These are phyloP conservation scores for Aporrectodea caliginosa DNA, from an alignment of 1,140 invertebrate genomes.

Conservation along the genomic window DNA sequence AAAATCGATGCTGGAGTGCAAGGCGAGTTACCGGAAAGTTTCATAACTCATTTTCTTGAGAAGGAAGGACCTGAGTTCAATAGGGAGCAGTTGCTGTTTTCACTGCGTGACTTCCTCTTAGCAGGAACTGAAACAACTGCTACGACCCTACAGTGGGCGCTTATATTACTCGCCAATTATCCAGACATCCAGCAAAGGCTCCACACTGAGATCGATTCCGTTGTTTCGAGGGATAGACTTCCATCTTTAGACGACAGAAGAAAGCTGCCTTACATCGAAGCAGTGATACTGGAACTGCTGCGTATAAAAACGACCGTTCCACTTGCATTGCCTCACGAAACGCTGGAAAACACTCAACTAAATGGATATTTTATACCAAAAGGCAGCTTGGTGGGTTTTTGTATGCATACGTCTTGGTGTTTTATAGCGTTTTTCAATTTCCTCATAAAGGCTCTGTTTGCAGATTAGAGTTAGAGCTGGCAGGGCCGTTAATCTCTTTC, in stretches of 20 bases:
- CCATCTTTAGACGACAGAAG: conserved; percentile 71
- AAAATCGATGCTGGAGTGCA: no score
- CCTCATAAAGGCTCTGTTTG: no score
- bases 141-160: conserved; percentile 67
- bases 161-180: no score
- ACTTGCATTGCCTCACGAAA: neutral
- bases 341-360: neutral
- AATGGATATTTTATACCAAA: neutral
- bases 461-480: no score
- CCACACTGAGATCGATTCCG: conserved; percentile 64
- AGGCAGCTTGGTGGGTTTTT: neutral
- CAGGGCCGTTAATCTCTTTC: no score
- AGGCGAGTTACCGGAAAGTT: no score
- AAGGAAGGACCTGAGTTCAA: no score
- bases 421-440: no score
- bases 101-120: conserved; percentile 71
- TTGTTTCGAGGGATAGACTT: no score
- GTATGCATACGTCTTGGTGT: no score
- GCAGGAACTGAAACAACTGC: conserved; percentile 85
- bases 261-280: conserved; percentile 39
- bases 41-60: no score
- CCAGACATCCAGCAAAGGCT: neutral
- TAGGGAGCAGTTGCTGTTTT: conserved; percentile 39
- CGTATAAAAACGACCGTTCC: conserved; percentile 6
- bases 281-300: conserved; percentile 47